Percentiles rank a stretch among this genome's conserved stretches.
Conservation (phyloP, 2,888 invertebrate species). For the Osedax frankpressi region DNA sequence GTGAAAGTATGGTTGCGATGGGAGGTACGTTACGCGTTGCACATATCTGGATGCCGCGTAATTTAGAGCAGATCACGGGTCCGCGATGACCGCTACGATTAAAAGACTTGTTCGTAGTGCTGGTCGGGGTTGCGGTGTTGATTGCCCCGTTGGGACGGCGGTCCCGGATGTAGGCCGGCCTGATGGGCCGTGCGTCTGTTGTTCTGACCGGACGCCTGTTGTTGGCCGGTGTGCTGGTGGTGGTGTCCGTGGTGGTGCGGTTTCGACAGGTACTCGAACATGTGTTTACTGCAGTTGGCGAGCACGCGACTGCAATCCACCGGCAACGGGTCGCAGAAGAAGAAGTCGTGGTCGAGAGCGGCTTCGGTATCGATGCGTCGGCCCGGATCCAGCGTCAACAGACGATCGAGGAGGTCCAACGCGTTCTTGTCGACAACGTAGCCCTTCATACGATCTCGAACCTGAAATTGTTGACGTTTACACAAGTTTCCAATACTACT, state of each 20-base stretch:
- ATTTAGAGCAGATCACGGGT: too few relatives aligned
- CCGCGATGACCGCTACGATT: too few relatives aligned
- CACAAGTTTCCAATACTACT: too few relatives aligned
- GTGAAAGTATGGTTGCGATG: too few relatives aligned
- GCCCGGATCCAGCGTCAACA: constrained; percentile 78
- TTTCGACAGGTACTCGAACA: constrained; percentile 82
- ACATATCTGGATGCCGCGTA: too few relatives aligned
- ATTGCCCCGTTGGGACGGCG: constrained; percentile 20
- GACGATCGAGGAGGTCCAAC: constrained; percentile 78
- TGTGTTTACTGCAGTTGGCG: constrained; percentile 74
- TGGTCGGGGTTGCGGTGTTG: constrained; percentile 30
- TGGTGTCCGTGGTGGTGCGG: constrained; percentile 58
- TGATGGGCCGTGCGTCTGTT: constrained; percentile 90
- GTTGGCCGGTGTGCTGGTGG: constrained; percentile 22
- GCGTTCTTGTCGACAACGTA: constrained; percentile 84
- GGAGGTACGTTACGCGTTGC: too few relatives aligned
- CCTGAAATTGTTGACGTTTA: too few relatives aligned
- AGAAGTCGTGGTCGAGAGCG: constrained; percentile 90
- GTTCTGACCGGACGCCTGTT: constrained; percentile 62
- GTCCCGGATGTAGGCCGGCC: constrained; percentile 56
- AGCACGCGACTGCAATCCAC: constrained; percentile 60
- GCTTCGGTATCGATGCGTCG: constrained; percentile 77
- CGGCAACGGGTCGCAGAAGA: constrained; percentile 95
- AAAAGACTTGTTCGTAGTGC: constrained; percentile 43
- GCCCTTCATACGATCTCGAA: constrained; percentile 55